Conservation (phyloP, 2,888 invertebrate species). For the Aphodius sticticus region DNA sequence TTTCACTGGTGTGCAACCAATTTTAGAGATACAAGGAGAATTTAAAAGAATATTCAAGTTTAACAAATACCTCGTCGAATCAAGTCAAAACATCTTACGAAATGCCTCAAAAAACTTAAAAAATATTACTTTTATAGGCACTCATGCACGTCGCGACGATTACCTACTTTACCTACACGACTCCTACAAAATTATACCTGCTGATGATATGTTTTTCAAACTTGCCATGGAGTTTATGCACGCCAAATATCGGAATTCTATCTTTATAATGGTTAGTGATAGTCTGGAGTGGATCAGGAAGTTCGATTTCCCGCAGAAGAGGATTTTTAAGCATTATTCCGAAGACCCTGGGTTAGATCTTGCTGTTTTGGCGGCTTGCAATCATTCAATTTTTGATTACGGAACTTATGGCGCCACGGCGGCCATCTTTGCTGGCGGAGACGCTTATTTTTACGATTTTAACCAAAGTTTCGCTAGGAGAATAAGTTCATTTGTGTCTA, state of each 20-base stretch:
- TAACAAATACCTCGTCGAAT: background rate
- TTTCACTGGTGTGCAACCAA: background rate
- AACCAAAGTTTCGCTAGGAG: background rate
- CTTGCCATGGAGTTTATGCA: background rate
- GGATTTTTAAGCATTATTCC: background rate
- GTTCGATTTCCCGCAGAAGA: background rate
- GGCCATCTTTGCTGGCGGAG: slow-evolving; percentile 8
- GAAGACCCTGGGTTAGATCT: background rate
- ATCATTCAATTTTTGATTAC: slow-evolving; percentile 11
- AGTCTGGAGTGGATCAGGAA: background rate
- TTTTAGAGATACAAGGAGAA: background rate
- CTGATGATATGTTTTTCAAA: background rate
- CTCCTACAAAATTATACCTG: background rate
- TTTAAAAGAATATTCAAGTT: slow-evolving; percentile 10
- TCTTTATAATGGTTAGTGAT: background rate
- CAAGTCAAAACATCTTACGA: background rate
- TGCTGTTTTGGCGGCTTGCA: slow-evolving; percentile 7
- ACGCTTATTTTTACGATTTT: background rate
- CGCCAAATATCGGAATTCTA: background rate
- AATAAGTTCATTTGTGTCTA: background rate
- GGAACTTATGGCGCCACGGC: background rate
- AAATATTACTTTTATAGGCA: background rate
- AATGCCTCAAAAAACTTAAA: background rate
- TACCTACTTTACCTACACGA: background rate
- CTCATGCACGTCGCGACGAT: background rate